Percentiles rank a stretch among this genome's conserved stretches.
Conservation (phyloP, 92 coral and sea anemone genomes). For the Zoanthus sansibaricus region DNA sequence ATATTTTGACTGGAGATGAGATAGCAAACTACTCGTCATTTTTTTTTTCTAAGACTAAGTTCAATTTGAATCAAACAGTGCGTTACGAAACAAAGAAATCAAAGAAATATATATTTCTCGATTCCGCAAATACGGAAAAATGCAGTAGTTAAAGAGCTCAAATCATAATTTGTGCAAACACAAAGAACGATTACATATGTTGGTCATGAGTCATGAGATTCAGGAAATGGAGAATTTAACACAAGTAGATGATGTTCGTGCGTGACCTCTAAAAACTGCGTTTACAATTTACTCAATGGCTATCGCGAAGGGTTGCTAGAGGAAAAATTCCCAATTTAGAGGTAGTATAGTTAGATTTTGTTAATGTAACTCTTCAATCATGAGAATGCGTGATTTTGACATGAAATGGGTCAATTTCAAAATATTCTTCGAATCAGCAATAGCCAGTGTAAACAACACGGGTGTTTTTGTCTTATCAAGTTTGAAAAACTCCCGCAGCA, state of each 20-base stretch:
- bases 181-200: neutral
- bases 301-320: neutral
- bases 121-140: neutral
- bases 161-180: neutral
- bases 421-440: slow-evolving; percentile 17
- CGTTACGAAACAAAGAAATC: slow-evolving; percentile 7
- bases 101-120: neutral
- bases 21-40: neutral
- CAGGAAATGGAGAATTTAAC: neutral
- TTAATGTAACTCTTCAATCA: neutral
- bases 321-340: neutral
- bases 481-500: slow-evolving; percentile 26
- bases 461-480: neutral
- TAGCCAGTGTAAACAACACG: neutral
- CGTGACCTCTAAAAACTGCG: slow-evolving; percentile 8
- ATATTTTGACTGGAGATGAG: neutral
- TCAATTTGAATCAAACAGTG: slow-evolving; percentile 15
- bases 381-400: neutral
- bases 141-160: neutral
- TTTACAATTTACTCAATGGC: no score
- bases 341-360: neutral
- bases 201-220: neutral
- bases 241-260: neutral
- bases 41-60: neutral
- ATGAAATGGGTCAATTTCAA: slow-evolving; percentile 10